Evolutionary conservation across 1,140 invertebrate genomes (phyloP), one percentile per base, ranked within the genome.

Genomic region (Spodoptera frugiperda): DNA sequence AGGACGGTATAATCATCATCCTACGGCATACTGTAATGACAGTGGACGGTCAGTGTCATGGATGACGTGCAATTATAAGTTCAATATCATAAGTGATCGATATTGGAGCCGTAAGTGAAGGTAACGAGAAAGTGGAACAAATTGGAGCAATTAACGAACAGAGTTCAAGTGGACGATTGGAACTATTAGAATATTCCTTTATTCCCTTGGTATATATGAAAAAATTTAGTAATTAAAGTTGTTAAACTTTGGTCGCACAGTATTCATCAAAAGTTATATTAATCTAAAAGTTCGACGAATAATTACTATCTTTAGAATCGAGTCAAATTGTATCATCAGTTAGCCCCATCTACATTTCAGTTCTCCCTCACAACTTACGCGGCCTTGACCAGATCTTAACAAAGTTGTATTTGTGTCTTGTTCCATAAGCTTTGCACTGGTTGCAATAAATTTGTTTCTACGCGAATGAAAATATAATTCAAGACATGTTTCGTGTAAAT

Each of bases 71-170:
- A 55, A 71, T 71, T 71, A 71, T 71, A 55, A 55, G 53, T 71
- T 71, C 68, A 71, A 71, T 71, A 71, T 71, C 68, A 71, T 71
- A 71, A 55, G 68, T 71, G 67, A 57, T 71, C 68, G 68, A 71
- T 71, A 71, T 53, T 55, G 17, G n/a, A 54, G 30, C 25, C 49
- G 6, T 71, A 55, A 71, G 33, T 71, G 68, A 71, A 71, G 68
- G 68, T 71, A 71, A 71, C 68, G 30, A 71, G 53, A 71, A 55
- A 71, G 21, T 71, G 49, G 68, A 44, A 48, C 39, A 67, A 48
- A 71, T 44, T 44, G 55, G 55, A 68, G 65, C 65, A 53, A 54
- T 71, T 71, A 55, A 39, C 54, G 67, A 71, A 19, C 48, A 33
- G 55, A 71, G 53, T 71, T 71, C 68, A 71, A 19, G 63, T 25